Conservation (phyloP, 1,140 invertebrate genomes). For the Colletes latitarsis region DNA sequence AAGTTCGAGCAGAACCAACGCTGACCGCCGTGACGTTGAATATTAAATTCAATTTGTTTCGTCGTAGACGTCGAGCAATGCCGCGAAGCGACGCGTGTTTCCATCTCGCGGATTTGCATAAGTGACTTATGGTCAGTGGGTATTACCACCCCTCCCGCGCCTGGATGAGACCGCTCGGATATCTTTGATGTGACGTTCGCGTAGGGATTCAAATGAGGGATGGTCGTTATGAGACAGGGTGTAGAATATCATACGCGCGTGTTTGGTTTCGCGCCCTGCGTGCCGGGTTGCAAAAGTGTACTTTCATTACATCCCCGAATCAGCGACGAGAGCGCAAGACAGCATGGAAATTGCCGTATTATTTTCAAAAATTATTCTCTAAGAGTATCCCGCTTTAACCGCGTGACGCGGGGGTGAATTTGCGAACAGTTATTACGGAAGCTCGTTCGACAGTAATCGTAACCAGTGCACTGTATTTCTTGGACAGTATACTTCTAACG, state of each 20-base stretch:
- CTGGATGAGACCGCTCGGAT: constrained; percentile 48
- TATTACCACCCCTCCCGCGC: constrained; percentile 47
- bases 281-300: not conserved
- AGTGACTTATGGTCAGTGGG: constrained; percentile 70
- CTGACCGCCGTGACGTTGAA: constrained; percentile 35
- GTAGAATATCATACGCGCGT: constrained; percentile 66
- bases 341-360: constrained; percentile 9
- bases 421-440: too few relatives aligned
- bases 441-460: too few relatives aligned
- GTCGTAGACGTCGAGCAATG: constrained; percentile 35
- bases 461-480: too few relatives aligned
- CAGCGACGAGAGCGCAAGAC: not conserved
- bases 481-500: too few relatives aligned
- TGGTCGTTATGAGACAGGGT: constrained; percentile 58
- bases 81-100: constrained; percentile 55
- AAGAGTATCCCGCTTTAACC: not conserved
- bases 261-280: constrained; percentile 54
- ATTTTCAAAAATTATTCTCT: not conserved
- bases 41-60: constrained; percentile 63
- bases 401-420: too few relatives aligned
- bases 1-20: not conserved
- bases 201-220: constrained; percentile 68
- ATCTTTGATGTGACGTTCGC: constrained; percentile 72
- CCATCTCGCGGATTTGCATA: constrained; percentile 69
- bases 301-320: constrained; percentile 16